These are phyloP conservation scores for Drosophila bipectinata DNA, from an alignment of 1,140 invertebrate species.

Conservation along the genomic window DNA sequence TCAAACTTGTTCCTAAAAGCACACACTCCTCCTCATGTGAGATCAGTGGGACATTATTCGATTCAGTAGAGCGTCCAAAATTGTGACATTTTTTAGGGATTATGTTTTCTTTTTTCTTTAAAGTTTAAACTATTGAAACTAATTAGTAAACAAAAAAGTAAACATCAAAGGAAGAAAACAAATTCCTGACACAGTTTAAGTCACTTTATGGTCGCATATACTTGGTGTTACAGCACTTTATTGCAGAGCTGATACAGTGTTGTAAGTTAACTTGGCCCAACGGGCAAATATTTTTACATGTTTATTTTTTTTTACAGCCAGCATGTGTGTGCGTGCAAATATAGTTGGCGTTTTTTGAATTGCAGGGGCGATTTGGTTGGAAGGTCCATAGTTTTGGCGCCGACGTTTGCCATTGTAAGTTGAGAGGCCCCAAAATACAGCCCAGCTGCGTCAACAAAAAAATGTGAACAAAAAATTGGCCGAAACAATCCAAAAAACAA, in stretches of 20 bases:
- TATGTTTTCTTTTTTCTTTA: not conserved
- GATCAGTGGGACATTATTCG: conserved; percentile 23
- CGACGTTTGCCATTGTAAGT: conserved; percentile 56
- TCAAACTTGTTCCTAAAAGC: conserved; percentile 35
- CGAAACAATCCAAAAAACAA: conserved; percentile 16
- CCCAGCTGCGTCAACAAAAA: conserved; percentile 68
- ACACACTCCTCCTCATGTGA: conserved; percentile 30
- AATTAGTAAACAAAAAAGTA: not conserved
- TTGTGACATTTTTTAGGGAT: not conserved
- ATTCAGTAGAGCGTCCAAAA: conserved; percentile 23
- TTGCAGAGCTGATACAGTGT: conserved; percentile 30
- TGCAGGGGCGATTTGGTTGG: conserved; percentile 24
- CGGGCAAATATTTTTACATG: conserved; percentile 12
- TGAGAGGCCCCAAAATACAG: conserved; percentile 50
- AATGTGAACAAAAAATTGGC: conserved; percentile 10
- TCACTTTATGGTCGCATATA: conserved; percentile 29
- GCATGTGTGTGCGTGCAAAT: conserved; percentile 1
- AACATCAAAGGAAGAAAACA: not conserved
- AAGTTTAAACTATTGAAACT: not conserved
- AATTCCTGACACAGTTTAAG: conserved; percentile 6
- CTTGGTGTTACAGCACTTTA: conserved; percentile 45
- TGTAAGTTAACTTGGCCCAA: conserved; percentile 32
- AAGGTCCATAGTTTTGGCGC: conserved; percentile 60
- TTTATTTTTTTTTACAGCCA: not conserved
- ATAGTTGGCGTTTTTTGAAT: conserved; percentile 27